Evolutionary conservation across 2,113 vertebrate species (phyloP).

Genomic region (Megalops atlanticus): DNA sequence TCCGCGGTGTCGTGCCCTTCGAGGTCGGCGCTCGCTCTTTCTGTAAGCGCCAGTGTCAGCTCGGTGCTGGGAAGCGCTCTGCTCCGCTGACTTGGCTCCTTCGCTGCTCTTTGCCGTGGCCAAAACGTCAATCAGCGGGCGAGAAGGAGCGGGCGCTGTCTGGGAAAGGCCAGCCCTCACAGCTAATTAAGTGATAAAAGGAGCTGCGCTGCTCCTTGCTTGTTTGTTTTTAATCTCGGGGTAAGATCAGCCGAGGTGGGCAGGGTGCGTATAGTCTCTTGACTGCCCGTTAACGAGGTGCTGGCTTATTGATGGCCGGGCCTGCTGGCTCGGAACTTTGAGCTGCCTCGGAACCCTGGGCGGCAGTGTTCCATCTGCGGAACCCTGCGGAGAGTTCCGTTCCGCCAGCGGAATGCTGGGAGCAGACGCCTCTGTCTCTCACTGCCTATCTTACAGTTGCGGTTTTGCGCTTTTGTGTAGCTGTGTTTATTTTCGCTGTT

Average conservation of each 20-base stretch:
- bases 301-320: neutral
- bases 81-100: neutral
- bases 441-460: neutral
- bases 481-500: neutral
- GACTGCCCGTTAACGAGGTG: neutral
- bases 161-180: neutral
- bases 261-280: neutral
- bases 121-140: neutral
- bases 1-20: neutral
- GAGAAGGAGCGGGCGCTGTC: neutral
- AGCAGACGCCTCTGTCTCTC: neutral
- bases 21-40: neutral
- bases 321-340: too few relatives aligned
- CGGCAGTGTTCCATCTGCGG: neutral
- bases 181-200: constrained; percentile 5
- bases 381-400: neutral
- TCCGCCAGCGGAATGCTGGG: too few relatives aligned
- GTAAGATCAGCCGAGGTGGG: neutral
- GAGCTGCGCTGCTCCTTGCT: neutral
- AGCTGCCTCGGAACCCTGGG: too few relatives aligned
- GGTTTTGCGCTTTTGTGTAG: neutral
- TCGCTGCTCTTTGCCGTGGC: neutral
- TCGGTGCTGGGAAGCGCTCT: neutral
- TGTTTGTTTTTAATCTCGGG: constrained; percentile 13
- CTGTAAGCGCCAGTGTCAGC: neutral